A percentile compares a stretch with the other conserved stretches of the same genome.
These are phyloP conservation scores for Siphlonurus alternatus DNA, from an alignment of 2,888 invertebrate genomes.

Conservation along the genomic window DNA sequence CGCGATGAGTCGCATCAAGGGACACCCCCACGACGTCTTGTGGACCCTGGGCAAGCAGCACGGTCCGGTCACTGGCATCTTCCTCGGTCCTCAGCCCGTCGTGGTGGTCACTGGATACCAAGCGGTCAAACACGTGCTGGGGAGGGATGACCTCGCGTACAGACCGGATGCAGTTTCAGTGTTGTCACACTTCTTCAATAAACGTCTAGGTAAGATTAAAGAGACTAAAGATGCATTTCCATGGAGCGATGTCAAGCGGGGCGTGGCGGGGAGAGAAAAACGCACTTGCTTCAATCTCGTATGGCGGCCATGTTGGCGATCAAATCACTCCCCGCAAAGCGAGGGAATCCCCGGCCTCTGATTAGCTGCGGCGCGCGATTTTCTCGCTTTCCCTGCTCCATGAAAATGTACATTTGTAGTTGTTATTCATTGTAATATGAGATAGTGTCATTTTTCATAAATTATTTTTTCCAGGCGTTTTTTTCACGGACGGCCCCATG, in stretches of 20 bases:
- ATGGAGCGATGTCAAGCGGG: too few species aligned
- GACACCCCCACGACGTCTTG: too few species aligned
- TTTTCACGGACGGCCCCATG: slow-evolving; percentile 42
- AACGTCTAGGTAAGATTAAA: not conserved
- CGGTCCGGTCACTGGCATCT: slow-evolving; percentile 5
- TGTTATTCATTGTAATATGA: too few species aligned
- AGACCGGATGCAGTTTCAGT: not conserved
- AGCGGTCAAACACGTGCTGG: slow-evolving; percentile 3
- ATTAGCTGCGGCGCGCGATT: too few species aligned
- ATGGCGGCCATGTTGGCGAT: too few species aligned
- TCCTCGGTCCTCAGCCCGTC: not conserved
- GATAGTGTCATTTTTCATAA: not conserved
- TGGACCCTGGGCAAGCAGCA: not conserved
- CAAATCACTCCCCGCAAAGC: too few species aligned
- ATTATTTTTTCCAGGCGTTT: slow-evolving; percentile 33
- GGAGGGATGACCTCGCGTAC: slow-evolving; percentile 3
- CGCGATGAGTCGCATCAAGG: too few species aligned
- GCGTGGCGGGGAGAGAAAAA: too few species aligned
- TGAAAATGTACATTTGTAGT: not conserved
- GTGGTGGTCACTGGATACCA: slow-evolving; percentile 3
- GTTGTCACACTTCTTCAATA: not conserved
- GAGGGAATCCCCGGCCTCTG: too few species aligned
- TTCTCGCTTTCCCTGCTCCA: too few species aligned
- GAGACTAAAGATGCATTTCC: not conserved
- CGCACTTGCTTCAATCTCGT: too few species aligned